These are phyloP conservation scores for Aleadryas rufinucha DNA, from an alignment of 2,113 vertebrate genomes.

Conservation along the genomic window DNA sequence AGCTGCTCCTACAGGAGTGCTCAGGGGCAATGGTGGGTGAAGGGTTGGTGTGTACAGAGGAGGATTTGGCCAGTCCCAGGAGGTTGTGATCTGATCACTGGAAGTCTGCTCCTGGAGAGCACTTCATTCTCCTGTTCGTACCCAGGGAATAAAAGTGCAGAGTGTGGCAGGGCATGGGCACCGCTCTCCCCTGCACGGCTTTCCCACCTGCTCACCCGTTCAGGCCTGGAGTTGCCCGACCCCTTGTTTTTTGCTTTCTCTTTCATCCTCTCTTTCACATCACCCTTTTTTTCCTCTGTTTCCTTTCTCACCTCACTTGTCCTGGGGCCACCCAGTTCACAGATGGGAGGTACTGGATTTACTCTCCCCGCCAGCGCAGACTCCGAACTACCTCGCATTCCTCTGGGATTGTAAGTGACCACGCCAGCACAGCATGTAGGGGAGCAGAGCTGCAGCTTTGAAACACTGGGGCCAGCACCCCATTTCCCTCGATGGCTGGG, in stretches of 20 bases:
- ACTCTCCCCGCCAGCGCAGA: conserved; percentile 80
- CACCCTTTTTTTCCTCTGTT: conserved; percentile 62
- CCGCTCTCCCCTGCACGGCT: conserved; percentile 7
- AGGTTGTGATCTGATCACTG: not conserved
- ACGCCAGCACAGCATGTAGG: not conserved
- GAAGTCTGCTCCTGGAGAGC: not conserved
- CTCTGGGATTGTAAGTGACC: conserved; percentile 77
- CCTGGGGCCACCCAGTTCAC: conserved; percentile 80
- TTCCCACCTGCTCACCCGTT: not conserved
- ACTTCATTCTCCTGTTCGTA: not conserved
- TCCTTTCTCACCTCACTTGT: conserved; percentile 48
- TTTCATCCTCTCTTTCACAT: conserved; percentile 37
- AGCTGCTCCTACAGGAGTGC: not conserved
- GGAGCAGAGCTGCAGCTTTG: conserved; percentile 47
- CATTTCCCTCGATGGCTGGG: not conserved
- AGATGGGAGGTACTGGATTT: conserved; percentile 91
- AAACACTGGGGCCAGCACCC: conserved; percentile 29
- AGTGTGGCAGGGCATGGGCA: not conserved
- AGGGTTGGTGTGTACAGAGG: not conserved
- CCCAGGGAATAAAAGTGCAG: not conserved
- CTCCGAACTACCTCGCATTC: conserved; percentile 71
- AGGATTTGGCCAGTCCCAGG: not conserved
- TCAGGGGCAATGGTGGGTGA: not conserved
- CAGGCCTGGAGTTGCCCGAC: not conserved
- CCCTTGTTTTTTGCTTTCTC: not conserved